phyloP scores from a whole-genome alignment of 2,113 vertebrate genomes.

The Oncorhynchus nerka region DNA sequence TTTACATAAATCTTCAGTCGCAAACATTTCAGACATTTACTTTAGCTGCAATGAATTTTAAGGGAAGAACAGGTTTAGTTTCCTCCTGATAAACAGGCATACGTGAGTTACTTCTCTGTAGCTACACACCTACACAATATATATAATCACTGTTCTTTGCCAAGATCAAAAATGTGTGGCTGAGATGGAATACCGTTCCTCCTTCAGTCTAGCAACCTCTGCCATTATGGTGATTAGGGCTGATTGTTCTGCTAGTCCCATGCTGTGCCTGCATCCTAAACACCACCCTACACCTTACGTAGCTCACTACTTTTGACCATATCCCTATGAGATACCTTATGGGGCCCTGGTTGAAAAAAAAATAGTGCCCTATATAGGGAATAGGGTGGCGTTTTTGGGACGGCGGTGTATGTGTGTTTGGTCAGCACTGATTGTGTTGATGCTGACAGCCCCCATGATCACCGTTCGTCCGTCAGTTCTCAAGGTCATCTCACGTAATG shows the following conservation, averaged over 20 bases:
- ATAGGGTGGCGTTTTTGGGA: no score
- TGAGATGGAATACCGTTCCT: conserved; percentile 27
- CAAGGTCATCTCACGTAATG: conserved; percentile 63
- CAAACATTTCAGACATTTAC: conserved; percentile 46
- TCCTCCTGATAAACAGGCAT: conserved; percentile 57
- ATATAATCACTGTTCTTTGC: conserved; percentile 13
- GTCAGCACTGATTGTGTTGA: conserved; percentile 80
- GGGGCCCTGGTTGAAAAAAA: no score
- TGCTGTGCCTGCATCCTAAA: conserved; percentile 6
- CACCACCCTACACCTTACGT: no score
- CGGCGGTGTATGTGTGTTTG: conserved; percentile 60
- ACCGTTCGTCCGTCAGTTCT: conserved; percentile 9
- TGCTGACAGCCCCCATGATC: conserved; percentile 58
- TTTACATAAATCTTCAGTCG: conserved; percentile 29
- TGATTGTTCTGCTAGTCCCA: conserved; percentile 79
- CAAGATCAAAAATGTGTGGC: background rate
- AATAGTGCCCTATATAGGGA: no score
- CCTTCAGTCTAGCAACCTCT: conserved; percentile 57
- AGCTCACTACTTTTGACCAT: no score
- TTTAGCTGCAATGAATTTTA: conserved; percentile 55
- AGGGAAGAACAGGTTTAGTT: conserved; percentile 20
- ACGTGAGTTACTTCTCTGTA: conserved; percentile 57
- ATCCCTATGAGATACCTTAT: no score
- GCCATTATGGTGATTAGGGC: conserved; percentile 75
- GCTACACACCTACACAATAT: conserved; percentile 39